Evolutionary conservation across 2,888 invertebrate species (phyloP).

Genomic region (Stenchaetothrips biformis): DNA sequence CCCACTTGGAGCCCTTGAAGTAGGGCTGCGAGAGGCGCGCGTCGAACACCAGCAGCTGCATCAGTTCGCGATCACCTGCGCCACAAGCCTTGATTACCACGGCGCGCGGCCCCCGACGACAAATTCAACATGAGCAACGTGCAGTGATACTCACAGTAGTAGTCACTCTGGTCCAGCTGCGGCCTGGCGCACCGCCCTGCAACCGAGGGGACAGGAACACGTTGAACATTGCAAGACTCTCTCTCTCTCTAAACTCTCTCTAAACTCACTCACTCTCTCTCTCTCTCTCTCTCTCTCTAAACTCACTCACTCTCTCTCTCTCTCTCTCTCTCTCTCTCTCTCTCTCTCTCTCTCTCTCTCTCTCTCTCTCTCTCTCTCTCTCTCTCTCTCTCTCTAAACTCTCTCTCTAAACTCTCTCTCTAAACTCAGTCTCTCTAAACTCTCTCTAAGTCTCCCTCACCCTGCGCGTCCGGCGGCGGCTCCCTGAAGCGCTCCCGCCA

Average conservation of each 20-base stretch:
- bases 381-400: too few species aligned
- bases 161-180: slow-evolving; percentile 60
- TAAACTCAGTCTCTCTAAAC: too few species aligned
- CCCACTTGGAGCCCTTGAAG: slow-evolving; percentile 42
- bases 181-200: slow-evolving; percentile 60
- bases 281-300: too few species aligned
- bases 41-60: slow-evolving; percentile 81
- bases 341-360: too few species aligned
- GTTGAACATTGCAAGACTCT: not conserved
- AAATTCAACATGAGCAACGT: not conserved
- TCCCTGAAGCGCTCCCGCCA: slow-evolving; percentile 40
- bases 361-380: too few species aligned
- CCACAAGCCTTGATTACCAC: slow-evolving; percentile 19
- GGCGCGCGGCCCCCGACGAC: not conserved
- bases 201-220: slow-evolving; percentile 35
- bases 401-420: too few species aligned
- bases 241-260: too few species aligned
- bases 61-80: slow-evolving; percentile 65
- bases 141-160: slow-evolving; percentile 53
- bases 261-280: too few species aligned
- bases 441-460: too few species aligned
- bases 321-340: too few species aligned
- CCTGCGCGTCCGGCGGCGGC: too few species aligned
- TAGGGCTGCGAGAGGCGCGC: slow-evolving; percentile 64
- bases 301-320: too few species aligned